phyloP scores from a whole-genome alignment of 2,113 vertebrate genomes.

The Oryzias javanicus region DNA sequence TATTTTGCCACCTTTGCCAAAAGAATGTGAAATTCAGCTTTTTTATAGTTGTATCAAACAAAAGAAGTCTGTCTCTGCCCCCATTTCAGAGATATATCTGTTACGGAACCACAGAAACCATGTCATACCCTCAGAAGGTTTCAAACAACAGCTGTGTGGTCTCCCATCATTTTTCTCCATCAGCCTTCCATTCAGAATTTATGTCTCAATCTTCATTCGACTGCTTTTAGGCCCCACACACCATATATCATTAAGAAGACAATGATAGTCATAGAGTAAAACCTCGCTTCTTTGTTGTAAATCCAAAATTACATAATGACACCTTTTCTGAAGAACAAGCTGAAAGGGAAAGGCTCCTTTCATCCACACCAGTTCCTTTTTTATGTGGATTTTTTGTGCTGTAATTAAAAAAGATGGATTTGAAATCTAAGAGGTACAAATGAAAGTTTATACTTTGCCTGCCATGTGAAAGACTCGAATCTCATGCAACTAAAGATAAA shows the following conservation, averaged over 20 bases:
- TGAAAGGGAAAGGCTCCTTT: constrained; percentile 50
- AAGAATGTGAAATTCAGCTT: constrained; percentile 34
- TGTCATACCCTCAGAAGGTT: constrained; percentile 53
- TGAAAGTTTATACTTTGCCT: constrained; percentile 30
- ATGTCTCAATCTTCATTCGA: constrained; percentile 34
- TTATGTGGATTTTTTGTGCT: constrained; percentile 51
- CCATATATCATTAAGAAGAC: constrained; percentile 50
- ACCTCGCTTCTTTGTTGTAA: constrained; percentile 58
- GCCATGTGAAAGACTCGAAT: constrained; percentile 28
- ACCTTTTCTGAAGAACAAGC: constrained; percentile 30
- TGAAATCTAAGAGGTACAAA: constrained; percentile 61
- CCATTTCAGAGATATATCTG: constrained; percentile 34
- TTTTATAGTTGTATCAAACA: constrained; percentile 34
- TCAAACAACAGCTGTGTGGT: constrained; percentile 34
- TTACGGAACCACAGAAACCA: constrained; percentile 44
- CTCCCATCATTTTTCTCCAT: constrained; percentile 43
- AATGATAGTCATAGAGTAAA: constrained; percentile 61
- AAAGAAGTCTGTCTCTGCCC: constrained; percentile 46
- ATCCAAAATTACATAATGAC: constrained; percentile 67
- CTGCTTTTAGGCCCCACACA: constrained; percentile 47
- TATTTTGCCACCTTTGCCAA: constrained; percentile 34
- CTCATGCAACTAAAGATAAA: constrained; percentile 16
- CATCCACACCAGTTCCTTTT: constrained; percentile 31
- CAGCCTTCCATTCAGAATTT: constrained; percentile 46
- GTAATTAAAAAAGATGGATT: constrained; percentile 54